Evolutionary conservation across 2,888 invertebrate genomes (phyloP), one percentile per base, ranked within the genome.

Genomic region (Aphidius colemani): DNA sequence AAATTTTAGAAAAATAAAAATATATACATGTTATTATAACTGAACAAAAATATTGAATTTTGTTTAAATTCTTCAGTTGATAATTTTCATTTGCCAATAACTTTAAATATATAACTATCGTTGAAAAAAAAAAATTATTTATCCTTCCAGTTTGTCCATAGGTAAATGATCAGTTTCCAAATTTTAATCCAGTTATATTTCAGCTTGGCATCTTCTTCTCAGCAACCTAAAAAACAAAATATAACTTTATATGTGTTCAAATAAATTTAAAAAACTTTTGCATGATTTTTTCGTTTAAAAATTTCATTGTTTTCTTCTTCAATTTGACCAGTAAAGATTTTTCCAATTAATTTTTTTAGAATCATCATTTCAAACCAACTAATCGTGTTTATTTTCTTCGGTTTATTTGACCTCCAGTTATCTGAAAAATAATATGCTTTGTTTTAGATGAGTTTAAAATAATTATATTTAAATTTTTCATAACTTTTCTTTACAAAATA

Each of bases 231-330:
- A 30, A 30, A 70, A 67, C 40, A 51, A 69, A 64, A 66, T 53
- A 53, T 55, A 56, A 61, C 53, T 70, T 70, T 68, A 70, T 67
- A 67, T 67, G 64, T 68, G 69, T 68, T 68, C 70, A 5, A 61
- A 30, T 9, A 55, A 50, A 30, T 40, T 7, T 11, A 43, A 6
- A 9, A 43, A 40, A 2, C 3, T 39, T 30, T 30, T 30, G 3
- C 5, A 30, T 30, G 0, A 5, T 30, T 30, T 30, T 30, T 30
- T 30, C n/a, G n/a, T n/a, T n/a, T n/a, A n/a, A n/a, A n/a, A n/a
- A n/a, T 30, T 30, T 53, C 7, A 53, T 8, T 8, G 1, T 49
- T 49, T 49, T 8, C 7, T 11, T 11, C 11, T 49, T 49, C 7
- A 13, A 48, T 5, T 13, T 18, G 2, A 44, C 50, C 9, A 18